A percentile compares a stretch with the other conserved stretches of the same genome.
phyloP scores from a whole-genome alignment of 2,888 invertebrate species.

The Hermodice carunculata region DNA sequence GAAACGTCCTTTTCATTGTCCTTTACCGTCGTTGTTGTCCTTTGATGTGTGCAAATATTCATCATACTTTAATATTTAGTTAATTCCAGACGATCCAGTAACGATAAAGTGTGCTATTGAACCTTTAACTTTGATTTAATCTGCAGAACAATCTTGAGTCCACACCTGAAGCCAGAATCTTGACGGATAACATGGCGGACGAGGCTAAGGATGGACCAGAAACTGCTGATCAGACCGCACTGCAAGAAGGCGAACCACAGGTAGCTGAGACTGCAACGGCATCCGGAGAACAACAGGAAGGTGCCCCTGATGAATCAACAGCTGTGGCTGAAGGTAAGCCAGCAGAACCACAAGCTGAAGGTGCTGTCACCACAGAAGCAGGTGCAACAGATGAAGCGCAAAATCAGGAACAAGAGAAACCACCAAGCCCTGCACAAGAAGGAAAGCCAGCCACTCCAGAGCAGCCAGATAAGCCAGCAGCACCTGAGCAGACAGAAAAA shows the following conservation, averaged over 20 bases:
- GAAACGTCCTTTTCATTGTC: too few species aligned
- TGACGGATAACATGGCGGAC: not conserved
- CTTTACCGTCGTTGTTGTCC: too few species aligned
- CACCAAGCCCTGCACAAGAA: not conserved
- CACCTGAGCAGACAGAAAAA: not conserved
- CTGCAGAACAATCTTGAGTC: too few species aligned
- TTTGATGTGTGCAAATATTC: too few species aligned
- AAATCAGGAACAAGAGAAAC: not conserved
- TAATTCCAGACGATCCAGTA: too few species aligned
- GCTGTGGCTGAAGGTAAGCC: not conserved
- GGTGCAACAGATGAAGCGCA: not conserved
- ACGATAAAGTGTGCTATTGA: too few species aligned
- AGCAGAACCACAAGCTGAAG: not conserved
- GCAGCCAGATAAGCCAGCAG: slow-evolving; percentile 1
- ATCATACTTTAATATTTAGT: too few species aligned
- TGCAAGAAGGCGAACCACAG: not conserved
- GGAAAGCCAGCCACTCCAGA: not conserved
- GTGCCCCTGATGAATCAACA: not conserved
- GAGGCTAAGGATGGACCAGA: not conserved
- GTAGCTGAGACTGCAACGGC: not conserved
- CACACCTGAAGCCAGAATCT: too few species aligned
- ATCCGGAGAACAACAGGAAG: slow-evolving; percentile 5
- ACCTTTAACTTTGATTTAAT: too few species aligned
- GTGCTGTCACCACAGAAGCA: not conserved
- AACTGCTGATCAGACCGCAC: too few species aligned